A percentile compares a stretch with the other conserved stretches of the same genome.
These are phyloP conservation scores for Drosophila rellima DNA, from an alignment of 2,888 invertebrate genomes.

Conservation along the genomic window DNA sequence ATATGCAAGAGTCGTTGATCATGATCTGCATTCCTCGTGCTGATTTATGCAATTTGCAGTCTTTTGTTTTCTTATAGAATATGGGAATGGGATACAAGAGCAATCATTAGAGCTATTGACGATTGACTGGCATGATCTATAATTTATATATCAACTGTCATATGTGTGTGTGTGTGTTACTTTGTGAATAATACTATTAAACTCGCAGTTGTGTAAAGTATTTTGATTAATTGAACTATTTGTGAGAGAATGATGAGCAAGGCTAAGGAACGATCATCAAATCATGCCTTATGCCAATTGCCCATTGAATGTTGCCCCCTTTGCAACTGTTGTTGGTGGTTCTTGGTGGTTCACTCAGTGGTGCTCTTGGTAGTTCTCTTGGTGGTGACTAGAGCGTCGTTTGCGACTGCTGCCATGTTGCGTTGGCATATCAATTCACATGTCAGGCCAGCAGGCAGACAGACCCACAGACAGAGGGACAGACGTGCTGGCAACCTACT, in stretches of 20 bases:
- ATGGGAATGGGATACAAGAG: conserved; percentile 28
- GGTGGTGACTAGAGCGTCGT: conserved; percentile 33
- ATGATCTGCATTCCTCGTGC: conserved; percentile 50
- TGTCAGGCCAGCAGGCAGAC: conserved; percentile 65
- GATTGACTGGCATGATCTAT: conserved; percentile 71
- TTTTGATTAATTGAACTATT: conserved; percentile 78
- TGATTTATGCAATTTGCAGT: conserved; percentile 56
- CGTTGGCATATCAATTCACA: conserved; percentile 78
- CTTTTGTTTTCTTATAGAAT: conserved; percentile 45
- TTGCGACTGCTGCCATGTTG: conserved; percentile 60
- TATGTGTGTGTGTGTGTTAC: conserved; percentile 6
- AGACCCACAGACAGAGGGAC: conserved; percentile 36
- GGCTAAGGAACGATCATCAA: conserved; percentile 55
- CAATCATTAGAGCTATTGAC: conserved; percentile 61
- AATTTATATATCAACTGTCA: conserved; percentile 72
- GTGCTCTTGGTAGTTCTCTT: conserved; percentile 12
- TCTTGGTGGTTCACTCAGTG: conserved; percentile 7
- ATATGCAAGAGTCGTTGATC: conserved; percentile 47
- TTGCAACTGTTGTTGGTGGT: conserved; percentile 27
- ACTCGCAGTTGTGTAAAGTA: conserved; percentile 67
- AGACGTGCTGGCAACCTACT: conserved; percentile 64
- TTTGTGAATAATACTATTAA: conserved; percentile 72
- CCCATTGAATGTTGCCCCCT: conserved; percentile 21
- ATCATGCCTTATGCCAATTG: conserved; percentile 54
- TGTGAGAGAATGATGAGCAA: conserved; percentile 72